Conservation (phyloP, 92 coral and sea anemone genomes). For the Hydrozoanthus gracilis region DNA sequence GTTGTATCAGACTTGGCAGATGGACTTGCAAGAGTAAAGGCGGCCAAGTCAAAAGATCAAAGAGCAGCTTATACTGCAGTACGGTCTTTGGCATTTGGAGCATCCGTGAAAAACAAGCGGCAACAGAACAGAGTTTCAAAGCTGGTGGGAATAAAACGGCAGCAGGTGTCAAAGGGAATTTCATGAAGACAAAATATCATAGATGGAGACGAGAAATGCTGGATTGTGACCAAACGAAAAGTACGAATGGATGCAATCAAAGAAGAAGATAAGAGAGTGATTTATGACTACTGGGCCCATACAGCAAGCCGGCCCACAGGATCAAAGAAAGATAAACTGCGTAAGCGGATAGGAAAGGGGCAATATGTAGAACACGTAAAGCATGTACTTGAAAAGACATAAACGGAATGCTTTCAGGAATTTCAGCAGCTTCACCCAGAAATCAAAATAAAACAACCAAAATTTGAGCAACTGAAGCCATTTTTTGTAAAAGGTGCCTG, state of each 20-base stretch:
- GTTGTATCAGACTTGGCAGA: constrained; percentile 26
- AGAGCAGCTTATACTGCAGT: constrained; percentile 48
- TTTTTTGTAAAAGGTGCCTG: constrained; percentile 55
- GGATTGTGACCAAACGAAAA: constrained; percentile 36
- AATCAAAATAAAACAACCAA: constrained; percentile 46
- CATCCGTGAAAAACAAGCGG: background rate
- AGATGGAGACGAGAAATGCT: constrained; percentile 30
- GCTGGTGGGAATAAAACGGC: constrained; percentile 47
- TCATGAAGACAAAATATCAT: background rate
- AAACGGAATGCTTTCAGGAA: constrained; percentile 58
- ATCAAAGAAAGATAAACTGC: constrained; percentile 37
- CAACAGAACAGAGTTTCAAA: constrained; percentile 33
- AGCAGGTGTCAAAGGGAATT: constrained; percentile 39
- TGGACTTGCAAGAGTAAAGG: constrained; percentile 9
- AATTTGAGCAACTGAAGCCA: constrained; percentile 62
- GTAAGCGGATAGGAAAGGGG: constrained; percentile 33
- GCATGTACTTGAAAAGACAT: constrained; percentile 66
- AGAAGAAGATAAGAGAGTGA: constrained; percentile 8
- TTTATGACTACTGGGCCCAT: constrained; percentile 42
- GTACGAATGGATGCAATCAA: constrained; percentile 24
- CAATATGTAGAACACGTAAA: constrained; percentile 57
- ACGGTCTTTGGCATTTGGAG: constrained; percentile 47
- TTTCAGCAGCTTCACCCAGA: constrained; percentile 65
- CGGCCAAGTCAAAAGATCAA: constrained; percentile 6
- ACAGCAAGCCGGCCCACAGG: constrained; percentile 49